phyloP scores from a whole-genome alignment of 2,888 invertebrate species.

The Andrena trimmerana region DNA sequence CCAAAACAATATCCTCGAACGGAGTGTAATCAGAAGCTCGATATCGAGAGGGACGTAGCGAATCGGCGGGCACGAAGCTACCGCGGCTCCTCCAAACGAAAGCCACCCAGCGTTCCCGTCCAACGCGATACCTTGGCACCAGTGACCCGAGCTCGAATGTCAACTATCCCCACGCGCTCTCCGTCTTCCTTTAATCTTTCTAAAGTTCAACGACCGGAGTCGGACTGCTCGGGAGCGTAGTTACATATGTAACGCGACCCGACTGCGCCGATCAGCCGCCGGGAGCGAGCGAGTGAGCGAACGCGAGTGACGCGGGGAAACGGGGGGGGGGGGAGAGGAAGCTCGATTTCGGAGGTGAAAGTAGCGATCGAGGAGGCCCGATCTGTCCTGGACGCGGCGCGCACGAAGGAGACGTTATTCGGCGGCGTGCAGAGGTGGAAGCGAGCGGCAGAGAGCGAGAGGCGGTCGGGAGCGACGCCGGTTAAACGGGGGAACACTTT shows the following conservation, averaged over 20 bases:
- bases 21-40: neutral
- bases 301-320: neutral
- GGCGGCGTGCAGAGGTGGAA: neutral
- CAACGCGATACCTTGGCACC: constrained; percentile 49
- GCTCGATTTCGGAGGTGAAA: neutral
- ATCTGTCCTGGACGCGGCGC: neutral
- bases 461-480: neutral
- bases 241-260: constrained; percentile 14
- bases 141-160: constrained; percentile 51
- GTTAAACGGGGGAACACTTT: neutral
- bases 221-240: constrained; percentile 22
- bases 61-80: neutral
- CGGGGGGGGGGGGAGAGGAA: neutral
- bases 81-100: neutral
- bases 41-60: neutral
- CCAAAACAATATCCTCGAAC: neutral
- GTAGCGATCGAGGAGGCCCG: neutral
- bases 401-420: neutral
- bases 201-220: constrained; percentile 46
- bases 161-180: constrained; percentile 49
- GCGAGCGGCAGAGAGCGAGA: neutral
- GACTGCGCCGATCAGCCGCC: constrained; percentile 15
- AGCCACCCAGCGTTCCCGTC: constrained; percentile 28
- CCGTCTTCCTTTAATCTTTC: constrained; percentile 44
- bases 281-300: neutral